These are phyloP conservation scores for Drosophila meridiana DNA, from an alignment of 2,888 invertebrate genomes.

Conservation along the genomic window DNA sequence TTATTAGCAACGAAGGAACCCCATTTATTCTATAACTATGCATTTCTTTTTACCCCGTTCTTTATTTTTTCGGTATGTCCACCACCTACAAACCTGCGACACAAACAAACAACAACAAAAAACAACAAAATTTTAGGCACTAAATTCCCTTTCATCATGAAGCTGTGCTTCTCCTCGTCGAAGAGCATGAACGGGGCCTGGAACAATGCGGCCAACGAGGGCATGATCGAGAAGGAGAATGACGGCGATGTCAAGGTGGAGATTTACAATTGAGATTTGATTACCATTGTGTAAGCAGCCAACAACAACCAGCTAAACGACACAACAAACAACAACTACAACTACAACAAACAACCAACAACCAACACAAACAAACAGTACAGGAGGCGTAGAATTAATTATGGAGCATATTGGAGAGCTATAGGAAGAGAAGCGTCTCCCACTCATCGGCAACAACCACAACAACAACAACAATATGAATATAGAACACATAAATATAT, in stretches of 20 bases:
- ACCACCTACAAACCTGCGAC: constrained; percentile 8
- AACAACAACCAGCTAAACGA: constrained; percentile 44
- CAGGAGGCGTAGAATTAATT: constrained; percentile 10
- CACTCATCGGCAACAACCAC: constrained; percentile 28
- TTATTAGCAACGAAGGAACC: constrained; percentile 46
- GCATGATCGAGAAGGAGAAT: constrained; percentile 85
- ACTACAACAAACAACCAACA: constrained; percentile 34
- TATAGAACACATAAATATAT: constrained; percentile 4
- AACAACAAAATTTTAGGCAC: constrained; percentile 88
- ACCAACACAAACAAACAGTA: constrained; percentile 34
- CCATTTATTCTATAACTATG: constrained; percentile 64
- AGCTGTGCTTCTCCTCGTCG: constrained; percentile 97
- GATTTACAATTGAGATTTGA: constrained; percentile 84
- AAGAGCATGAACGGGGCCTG: constrained; percentile 87
- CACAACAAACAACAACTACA: constrained; percentile 44
- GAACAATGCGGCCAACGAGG: constrained; percentile 85
- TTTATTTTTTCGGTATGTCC: constrained; percentile 5
- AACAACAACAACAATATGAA: constrained; percentile 21
- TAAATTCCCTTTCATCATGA: constrained; percentile 99
- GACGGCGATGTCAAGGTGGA: constrained; percentile 83
- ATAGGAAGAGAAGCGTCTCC: constrained; percentile 2
- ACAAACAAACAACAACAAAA: constrained; percentile 2
- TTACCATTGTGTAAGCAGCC: constrained; percentile 81
- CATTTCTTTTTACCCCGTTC: constrained; percentile 43
- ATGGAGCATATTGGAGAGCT: constrained; percentile 19